Conservation (phyloP, 1,140 invertebrate genomes). For the Eriocheir sinensis region DNA sequence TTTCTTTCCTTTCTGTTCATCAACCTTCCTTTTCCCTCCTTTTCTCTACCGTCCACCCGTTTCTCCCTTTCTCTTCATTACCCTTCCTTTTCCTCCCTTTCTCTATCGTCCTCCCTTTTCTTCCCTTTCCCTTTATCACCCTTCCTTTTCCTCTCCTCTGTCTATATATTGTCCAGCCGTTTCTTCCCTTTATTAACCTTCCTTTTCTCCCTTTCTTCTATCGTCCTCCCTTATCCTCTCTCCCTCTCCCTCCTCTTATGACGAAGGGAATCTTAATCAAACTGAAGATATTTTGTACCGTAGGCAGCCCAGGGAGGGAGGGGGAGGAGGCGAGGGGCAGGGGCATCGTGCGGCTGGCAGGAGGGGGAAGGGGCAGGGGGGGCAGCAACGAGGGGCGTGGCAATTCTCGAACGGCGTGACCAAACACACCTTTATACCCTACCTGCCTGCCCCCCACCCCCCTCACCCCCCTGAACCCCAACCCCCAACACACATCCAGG, state of each 20-base stretch:
- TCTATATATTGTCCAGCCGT: too few species aligned
- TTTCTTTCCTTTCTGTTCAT: too few species aligned
- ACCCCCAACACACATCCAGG: too few species aligned
- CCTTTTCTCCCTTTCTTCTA: background rate
- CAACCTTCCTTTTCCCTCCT: too few species aligned
- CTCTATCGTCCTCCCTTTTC: too few species aligned
- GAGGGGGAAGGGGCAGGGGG: background rate
- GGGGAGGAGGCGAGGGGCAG: background rate
- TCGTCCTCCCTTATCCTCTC: background rate
- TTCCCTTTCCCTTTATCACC: background rate
- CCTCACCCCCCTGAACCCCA: background rate
- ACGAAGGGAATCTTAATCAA: conserved; percentile 14
- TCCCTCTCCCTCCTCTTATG: background rate
- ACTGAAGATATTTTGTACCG: background rate
- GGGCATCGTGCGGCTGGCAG: background rate
- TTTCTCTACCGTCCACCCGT: too few species aligned
- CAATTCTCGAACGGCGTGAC: background rate
- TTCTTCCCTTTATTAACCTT: background rate
- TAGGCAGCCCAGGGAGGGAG: background rate
- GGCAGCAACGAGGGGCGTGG: background rate
- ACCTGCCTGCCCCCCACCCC: background rate
- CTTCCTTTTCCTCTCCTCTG: background rate
- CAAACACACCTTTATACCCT: conserved; percentile 28
- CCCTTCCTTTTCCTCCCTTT: too few species aligned
- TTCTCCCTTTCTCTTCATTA: too few species aligned